Base-by-base conservation (phyloP, 1,140 invertebrate species). In the Chelonus insularis region DNA sequence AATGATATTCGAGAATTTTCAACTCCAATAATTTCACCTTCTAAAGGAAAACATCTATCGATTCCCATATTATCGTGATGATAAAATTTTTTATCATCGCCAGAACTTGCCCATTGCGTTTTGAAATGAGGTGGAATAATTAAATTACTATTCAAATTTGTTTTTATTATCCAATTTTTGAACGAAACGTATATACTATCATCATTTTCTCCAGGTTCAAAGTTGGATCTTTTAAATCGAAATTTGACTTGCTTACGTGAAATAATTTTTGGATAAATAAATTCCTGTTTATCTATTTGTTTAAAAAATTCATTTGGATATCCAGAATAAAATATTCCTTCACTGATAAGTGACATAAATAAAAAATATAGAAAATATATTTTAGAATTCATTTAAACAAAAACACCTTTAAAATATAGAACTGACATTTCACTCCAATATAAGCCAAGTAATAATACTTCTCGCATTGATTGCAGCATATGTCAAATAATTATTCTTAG, bases 231-330 rank as follows among this genome's bases (percentile, higher is more conserved):
- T 29, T 56, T 43, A 3, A 43, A 43, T 43, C 39, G 20, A 5
- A 9, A 12, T 23, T 9, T 39, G 11, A 14, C n/a, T 39, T 51
- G 12, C n/a, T 4, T 39, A 21, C 18, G 7, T 1, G 21, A n/a
- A 2, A 56, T 20, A 11, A 56, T 21, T 29, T 14, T 29, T 14
- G 54, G 54, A 43, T 56, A 16, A 9, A 56, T 36, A 7, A 43
- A 12, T 56, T 56, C 34, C 12, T 16, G n/a, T 7, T 25, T 12
- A 9, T n/a, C 23, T 16, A 29, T 7, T 29, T 29, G 25, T 29
- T 29, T 3, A 29, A 7, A 3, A 29, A 29, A 29, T 3, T 29
- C 25, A 4, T 3, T 4, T 29, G 25, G 7, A 7, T 50, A 23
- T 21, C 20, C 20, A 23, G 18, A 50, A 7, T 29, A 29, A 4